A percentile compares a stretch with the other conserved stretches of the same genome.
Evolutionary conservation across 1,140 invertebrate species (phyloP).

Genomic region (Procambarus virginalis): DNA sequence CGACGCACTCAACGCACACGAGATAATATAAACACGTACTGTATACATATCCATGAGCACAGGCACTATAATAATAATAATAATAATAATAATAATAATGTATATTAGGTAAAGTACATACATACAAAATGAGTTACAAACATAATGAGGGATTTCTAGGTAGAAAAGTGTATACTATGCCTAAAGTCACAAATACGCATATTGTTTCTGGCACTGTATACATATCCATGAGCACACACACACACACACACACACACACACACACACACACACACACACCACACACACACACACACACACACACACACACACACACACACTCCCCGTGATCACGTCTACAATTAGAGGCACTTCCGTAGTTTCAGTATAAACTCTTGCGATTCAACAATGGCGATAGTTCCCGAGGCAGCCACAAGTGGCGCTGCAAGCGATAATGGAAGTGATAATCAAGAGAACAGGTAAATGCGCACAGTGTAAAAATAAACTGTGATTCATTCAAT

Average conservation of each 20-base stretch:
- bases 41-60: no score
- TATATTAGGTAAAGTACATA: no score
- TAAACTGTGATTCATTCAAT: constrained; percentile 36
- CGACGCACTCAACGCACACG: no score
- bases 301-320: neutral
- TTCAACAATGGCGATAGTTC: neutral
- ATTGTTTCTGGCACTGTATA: no score
- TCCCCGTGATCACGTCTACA: neutral
- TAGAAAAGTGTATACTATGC: no score
- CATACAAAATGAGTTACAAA: no score
- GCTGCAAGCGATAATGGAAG: constrained; percentile 38
- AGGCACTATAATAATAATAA: no score
- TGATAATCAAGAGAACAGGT: constrained; percentile 31
- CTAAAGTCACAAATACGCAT: no score
- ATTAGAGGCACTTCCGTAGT: neutral
- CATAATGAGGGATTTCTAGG: no score
- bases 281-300: neutral
- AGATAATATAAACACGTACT: no score
- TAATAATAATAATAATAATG: no score
- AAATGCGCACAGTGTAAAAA: constrained; percentile 25
- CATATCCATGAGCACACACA: no score
- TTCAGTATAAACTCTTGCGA: neutral
- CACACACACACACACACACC: neutral
- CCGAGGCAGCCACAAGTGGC: constrained; percentile 4
- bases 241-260: constrained; percentile 17